These are phyloP conservation scores for Hycleus cichorii DNA, from an alignment of 1,140 invertebrate species.

Conservation along the genomic window DNA sequence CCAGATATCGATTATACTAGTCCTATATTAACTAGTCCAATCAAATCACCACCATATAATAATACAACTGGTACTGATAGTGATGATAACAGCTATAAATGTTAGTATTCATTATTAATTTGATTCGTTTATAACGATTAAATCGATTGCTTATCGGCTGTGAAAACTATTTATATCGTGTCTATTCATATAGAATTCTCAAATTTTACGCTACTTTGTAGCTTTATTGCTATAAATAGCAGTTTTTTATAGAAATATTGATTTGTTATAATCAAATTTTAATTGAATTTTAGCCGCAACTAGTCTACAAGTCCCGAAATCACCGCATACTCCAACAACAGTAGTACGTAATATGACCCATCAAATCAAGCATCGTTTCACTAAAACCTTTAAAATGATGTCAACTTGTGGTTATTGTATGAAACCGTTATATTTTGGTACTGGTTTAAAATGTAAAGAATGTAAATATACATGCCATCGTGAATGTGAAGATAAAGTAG, in stretches of 20 bases:
- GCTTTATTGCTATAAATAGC: too few relatives aligned
- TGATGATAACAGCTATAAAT: conserved; percentile 52
- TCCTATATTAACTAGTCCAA: conserved; percentile 52
- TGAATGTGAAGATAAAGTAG: conserved; percentile 85
- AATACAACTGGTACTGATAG: conserved; percentile 44
- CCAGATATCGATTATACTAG: conserved; percentile 46
- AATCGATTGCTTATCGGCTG: too few relatives aligned
- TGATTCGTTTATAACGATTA: neutral
- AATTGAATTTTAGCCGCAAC: conserved; percentile 20
- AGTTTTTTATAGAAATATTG: neutral
- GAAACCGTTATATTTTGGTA: conserved; percentile 83
- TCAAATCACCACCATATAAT: conserved; percentile 56
- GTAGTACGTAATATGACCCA: conserved; percentile 75
- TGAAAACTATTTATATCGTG: too few relatives aligned
- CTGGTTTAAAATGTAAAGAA: conserved; percentile 82
- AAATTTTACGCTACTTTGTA: neutral
- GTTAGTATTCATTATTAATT: conserved; percentile 31
- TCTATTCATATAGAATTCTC: neutral
- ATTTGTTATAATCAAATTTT: neutral
- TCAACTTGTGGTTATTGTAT: conserved; percentile 86
- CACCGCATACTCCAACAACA: conserved; percentile 62
- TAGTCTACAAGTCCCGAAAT: conserved; percentile 36
- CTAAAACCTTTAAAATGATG: conserved; percentile 80
- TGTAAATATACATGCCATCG: conserved; percentile 90
- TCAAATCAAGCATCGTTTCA: conserved; percentile 85